Evolutionary conservation across 2,113 vertebrate species (phyloP).

Genomic region (Pterocles orientalis): DNA sequence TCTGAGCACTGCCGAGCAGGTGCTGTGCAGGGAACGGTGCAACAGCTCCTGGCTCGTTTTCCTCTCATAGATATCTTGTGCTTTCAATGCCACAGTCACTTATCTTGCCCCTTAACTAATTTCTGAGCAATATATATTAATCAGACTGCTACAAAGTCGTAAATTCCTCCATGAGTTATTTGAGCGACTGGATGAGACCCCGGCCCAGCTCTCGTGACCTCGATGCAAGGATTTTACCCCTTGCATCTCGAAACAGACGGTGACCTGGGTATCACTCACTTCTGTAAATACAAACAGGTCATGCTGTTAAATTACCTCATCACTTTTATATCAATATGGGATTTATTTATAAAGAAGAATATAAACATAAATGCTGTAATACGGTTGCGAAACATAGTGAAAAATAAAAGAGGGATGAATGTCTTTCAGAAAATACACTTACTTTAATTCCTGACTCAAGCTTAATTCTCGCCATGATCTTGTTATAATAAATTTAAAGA

Average conservation of each 20-base stretch:
- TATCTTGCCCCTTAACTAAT: background rate
- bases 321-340: background rate
- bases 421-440: background rate
- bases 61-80: background rate
- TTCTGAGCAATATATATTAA: background rate
- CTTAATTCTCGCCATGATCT: background rate
- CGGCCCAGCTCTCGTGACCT: background rate
- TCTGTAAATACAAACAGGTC: constrained; percentile 14
- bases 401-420: background rate
- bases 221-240: background rate
- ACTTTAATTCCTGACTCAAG: background rate
- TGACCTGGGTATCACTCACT: accelerated
- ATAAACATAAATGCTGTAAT: background rate
- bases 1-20: background rate
- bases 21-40: background rate
- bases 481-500: background rate
- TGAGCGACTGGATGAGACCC: background rate
- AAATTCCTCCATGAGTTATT: background rate
- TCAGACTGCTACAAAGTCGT: background rate
- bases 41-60: background rate
- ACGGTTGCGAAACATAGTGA: background rate
- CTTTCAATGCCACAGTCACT: background rate
- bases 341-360: background rate
- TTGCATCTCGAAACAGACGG: too few relatives aligned
- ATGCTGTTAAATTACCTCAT: constrained; percentile 26